Conservation (phyloP, 1,140 invertebrate species). For the Leptinotarsa undecemlineata region DNA sequence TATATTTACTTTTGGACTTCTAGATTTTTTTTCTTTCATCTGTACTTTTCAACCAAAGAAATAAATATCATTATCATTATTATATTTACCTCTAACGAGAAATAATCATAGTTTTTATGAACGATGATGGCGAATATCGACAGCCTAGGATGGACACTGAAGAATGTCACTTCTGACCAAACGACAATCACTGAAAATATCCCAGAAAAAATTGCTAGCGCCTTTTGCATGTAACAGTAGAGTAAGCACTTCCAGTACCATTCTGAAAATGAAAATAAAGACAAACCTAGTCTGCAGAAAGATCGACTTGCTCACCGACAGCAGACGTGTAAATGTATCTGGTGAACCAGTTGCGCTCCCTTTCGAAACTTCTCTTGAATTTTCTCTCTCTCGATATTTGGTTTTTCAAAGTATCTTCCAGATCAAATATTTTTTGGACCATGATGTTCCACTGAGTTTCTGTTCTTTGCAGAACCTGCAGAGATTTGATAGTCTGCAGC, state of each 20-base stretch:
- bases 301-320: constrained; percentile 60
- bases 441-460: constrained; percentile 91
- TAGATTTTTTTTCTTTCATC: too few species aligned
- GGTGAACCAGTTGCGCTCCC: constrained; percentile 60
- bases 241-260: constrained; percentile 95
- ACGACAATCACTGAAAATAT: constrained; percentile 88
- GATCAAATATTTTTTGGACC: constrained; percentile 75
- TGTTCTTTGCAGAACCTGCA: constrained; percentile 86
- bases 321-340: constrained; percentile 68
- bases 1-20: too few species aligned
- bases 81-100: constrained; percentile 85
- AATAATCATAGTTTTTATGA: constrained; percentile 89
- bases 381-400: constrained; percentile 71
- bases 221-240: constrained; percentile 74
- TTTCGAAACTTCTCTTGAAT: constrained; percentile 79
- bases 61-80: too few species aligned
- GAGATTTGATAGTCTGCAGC: constrained; percentile 77
- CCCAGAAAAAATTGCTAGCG: constrained; percentile 73
- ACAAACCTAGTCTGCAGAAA: neutral
- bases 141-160: constrained; percentile 85
- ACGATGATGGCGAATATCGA: constrained; percentile 94
- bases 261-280: constrained; percentile 65
- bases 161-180: constrained; percentile 99
- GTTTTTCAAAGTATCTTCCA: constrained; percentile 89
- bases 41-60: too few species aligned